A percentile compares a stretch with the other conserved stretches of the same genome.
Evolutionary conservation across 1,140 invertebrate species (phyloP).

Genomic region (Laupala kohalensis): DNA sequence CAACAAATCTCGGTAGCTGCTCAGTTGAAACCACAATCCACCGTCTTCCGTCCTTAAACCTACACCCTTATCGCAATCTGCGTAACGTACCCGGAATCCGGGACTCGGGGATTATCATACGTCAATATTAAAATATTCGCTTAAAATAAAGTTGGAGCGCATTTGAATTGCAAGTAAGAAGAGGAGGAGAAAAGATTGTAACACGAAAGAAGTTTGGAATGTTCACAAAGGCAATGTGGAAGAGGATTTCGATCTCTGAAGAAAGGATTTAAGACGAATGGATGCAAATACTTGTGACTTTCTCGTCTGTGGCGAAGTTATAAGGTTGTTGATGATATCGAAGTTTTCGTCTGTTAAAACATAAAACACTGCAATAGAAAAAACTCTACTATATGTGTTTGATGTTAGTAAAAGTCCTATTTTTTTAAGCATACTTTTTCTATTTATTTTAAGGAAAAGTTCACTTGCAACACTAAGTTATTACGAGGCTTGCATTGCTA

Average conservation of each 20-base stretch:
- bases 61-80: background rate
- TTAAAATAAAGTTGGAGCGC: background rate
- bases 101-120: background rate
- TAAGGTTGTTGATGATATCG: too few species aligned
- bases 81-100: background rate
- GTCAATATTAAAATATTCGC: background rate
- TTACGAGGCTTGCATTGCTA: too few species aligned
- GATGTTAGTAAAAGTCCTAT: too few species aligned
- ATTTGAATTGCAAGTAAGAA: background rate
- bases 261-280: background rate
- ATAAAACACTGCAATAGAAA: too few species aligned
- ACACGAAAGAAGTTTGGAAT: background rate
- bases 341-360: too few species aligned
- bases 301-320: background rate
- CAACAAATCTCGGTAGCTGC: background rate
- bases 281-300: background rate
- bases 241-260: background rate
- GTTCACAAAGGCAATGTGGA: background rate
- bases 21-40: too few species aligned
- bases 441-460: too few species aligned
- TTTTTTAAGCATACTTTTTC: too few species aligned
- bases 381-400: too few species aligned
- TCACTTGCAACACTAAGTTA: too few species aligned
- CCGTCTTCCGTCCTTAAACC: too few species aligned
- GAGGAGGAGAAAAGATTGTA: background rate